Evolutionary conservation across 2,888 invertebrate genomes (phyloP).

Genomic region (Drosophila borborema): DNA sequence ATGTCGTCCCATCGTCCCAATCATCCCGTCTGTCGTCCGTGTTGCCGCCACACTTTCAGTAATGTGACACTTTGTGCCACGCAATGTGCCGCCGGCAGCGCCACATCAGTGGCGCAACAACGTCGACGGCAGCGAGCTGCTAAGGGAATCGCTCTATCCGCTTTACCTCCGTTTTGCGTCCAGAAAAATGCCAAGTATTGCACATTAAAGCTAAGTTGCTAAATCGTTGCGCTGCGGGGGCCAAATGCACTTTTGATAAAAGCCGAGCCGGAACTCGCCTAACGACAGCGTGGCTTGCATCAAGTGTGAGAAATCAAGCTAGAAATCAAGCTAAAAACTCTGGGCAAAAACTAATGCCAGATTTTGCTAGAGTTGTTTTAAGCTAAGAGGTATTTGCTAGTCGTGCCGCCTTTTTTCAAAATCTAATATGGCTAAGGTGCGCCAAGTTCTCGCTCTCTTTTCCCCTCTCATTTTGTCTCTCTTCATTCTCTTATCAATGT

Average conservation of each 20-base stretch:
- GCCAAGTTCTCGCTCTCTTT: too few relatives aligned
- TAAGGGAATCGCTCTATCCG: constrained; percentile 4
- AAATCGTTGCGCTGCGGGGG: neutral
- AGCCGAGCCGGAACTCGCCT: neutral
- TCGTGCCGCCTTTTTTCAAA: neutral
- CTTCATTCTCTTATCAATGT: constrained; percentile 4
- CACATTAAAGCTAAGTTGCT: constrained; percentile 19
- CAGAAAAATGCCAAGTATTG: constrained; percentile 39
- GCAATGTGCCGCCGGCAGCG: constrained; percentile 52
- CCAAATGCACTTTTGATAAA: constrained; percentile 6
- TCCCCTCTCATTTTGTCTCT: too few relatives aligned
- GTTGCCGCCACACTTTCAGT: constrained; percentile 48
- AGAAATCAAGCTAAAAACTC: too few relatives aligned
- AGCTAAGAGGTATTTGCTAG: neutral
- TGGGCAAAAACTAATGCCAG: too few relatives aligned
- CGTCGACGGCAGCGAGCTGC: neutral
- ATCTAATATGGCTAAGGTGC: neutral
- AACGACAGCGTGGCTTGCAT: neutral
- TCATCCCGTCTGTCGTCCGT: constrained; percentile 5
- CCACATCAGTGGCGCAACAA: constrained; percentile 13
- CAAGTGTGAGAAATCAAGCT: neutral
- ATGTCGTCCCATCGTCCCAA: neutral
- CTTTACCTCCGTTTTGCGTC: constrained; percentile 23
- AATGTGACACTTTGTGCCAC: constrained; percentile 65
- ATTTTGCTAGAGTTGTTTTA: too few relatives aligned